Evolutionary conservation across 2,797 vertebrate species (phyloP), one percentile per base, ranked within the genome.

Genomic region (Lemur catta): DNA sequence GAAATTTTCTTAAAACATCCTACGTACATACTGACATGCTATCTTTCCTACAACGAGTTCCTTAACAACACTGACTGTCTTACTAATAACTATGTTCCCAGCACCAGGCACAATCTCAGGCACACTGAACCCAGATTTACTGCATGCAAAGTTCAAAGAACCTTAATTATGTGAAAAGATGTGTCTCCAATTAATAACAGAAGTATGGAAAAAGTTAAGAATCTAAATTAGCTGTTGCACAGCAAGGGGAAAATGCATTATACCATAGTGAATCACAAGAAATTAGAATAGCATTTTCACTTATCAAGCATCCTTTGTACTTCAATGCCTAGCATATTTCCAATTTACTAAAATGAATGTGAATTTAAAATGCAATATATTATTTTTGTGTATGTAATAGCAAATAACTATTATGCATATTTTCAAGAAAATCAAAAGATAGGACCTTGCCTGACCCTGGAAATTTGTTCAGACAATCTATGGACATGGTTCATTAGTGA

Each of bases 391-490:
- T 46, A 63, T 67, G 12, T 82, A 97, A 81, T 86, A 74, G 28
- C 72, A 93, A 93, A 90, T 91, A 91, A 87, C 85, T 95, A 65
- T 91, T 67, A 72, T 26, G 52, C 6, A 74, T 96, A 92, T 81
- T 97, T 97, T 93, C 61, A 95, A 97, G 80, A 90, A 95, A 97
- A 94, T 86, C 10, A 94, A 65, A 87, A 76, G 67, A 72, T 52
- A 72, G 12, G 43, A 89, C 75, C 26, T 30, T 65, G 8, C 24
- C 93, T 89, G 67, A 74, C 61, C 61, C 76, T 96, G 91, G 33
- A 94, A 97, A 95, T 95, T 97, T 96, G 81, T 93, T 82, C 86
- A 81, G 59, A 92, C 41, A 78, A 94, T 92, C 84, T 96, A 57
- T 79, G 15, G 81, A 75, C 59, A 35, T 88, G 94, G 94, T 92